Conservation (phyloP, 2,113 vertebrate species). For the Apaloderma vittatum region DNA sequence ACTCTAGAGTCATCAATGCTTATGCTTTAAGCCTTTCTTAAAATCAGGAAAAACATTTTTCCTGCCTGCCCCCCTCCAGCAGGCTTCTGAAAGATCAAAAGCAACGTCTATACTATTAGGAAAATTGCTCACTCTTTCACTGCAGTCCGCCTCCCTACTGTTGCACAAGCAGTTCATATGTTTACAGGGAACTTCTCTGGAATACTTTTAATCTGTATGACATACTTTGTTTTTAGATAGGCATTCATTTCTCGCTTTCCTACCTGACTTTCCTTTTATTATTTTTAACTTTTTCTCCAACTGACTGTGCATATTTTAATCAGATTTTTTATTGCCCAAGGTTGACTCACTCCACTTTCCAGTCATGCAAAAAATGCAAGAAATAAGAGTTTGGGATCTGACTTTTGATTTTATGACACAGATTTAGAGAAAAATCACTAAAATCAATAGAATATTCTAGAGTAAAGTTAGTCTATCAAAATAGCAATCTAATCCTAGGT, state of each 20-base stretch:
- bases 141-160: neutral
- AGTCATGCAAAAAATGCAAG: neutral
- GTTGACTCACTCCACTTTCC: neutral
- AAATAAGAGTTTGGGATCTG: neutral
- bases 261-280: neutral
- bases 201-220: neutral
- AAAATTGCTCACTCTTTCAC: neutral
- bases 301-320: neutral
- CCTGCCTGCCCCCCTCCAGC: neutral
- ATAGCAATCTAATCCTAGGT: neutral
- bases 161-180: neutral
- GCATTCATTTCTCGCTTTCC: neutral
- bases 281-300: neutral
- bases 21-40: neutral
- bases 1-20: neutral
- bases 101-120: neutral
- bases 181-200: neutral
- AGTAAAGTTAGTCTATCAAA: neutral
- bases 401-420: neutral
- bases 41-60: neutral
- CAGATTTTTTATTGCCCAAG: neutral
- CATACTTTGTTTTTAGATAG: neutral
- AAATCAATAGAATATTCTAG: neutral
- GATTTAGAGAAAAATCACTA: neutral
- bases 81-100: neutral